Evolutionary conservation across 2,888 invertebrate genomes (phyloP).

Genomic region (Diadromus collaris): DNA sequence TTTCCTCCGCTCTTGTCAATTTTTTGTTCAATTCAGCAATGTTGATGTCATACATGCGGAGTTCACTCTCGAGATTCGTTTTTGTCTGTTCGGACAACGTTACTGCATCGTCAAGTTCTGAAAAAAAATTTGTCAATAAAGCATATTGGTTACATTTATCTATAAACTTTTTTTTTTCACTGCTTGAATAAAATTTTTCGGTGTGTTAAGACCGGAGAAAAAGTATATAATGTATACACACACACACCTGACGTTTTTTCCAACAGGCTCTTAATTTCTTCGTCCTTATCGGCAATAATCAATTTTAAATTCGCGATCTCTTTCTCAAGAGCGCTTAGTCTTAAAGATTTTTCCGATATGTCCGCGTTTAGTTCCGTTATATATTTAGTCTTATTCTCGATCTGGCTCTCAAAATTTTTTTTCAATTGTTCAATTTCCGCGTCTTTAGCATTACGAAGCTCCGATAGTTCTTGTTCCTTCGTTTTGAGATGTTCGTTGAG

Average conservation of each 20-base stretch:
- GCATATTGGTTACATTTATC: neutral
- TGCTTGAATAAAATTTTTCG: neutral
- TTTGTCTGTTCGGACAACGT: constrained; percentile 74
- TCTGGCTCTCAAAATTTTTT: constrained; percentile 73
- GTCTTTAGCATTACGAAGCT: constrained; percentile 68
- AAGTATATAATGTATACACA: neutral
- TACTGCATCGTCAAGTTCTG: constrained; percentile 74
- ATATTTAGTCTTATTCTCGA: constrained; percentile 71
- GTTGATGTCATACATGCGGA: constrained; percentile 70
- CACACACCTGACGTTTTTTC: constrained; percentile 72
- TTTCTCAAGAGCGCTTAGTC: constrained; percentile 71
- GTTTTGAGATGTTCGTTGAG: constrained; percentile 82
- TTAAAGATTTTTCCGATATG: constrained; percentile 67
- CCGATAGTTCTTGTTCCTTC: constrained; percentile 82
- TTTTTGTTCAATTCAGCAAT: constrained; percentile 82
- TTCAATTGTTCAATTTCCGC: constrained; percentile 73
- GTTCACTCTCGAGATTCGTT: constrained; percentile 74
- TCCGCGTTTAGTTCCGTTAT: constrained; percentile 72
- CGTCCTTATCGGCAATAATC: constrained; percentile 73
- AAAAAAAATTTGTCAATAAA: neutral
- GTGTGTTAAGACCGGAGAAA: neutral
- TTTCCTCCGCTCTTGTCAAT: constrained; percentile 82
- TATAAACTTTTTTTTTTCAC: neutral
- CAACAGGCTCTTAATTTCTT: constrained; percentile 74
- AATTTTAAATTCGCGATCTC: constrained; percentile 72